Percentiles rank a stretch among this genome's conserved stretches.
phyloP scores from a whole-genome alignment of 2,797 vertebrate species.

The Anguilla pacifica region DNA sequence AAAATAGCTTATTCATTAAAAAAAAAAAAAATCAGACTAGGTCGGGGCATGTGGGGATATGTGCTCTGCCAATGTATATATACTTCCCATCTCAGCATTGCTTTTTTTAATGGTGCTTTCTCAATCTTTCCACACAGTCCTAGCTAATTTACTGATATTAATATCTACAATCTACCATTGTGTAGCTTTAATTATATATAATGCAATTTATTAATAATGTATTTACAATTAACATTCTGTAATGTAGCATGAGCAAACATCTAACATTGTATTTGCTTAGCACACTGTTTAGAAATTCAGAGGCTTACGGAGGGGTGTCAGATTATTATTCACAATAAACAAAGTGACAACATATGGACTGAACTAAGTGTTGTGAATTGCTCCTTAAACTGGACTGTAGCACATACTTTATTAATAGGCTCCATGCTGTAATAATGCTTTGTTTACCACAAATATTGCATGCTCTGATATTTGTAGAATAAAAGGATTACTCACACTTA shows the following conservation, averaged over 20 bases:
- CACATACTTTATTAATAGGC: not conserved
- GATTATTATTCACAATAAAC: not conserved
- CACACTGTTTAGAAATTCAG: not conserved
- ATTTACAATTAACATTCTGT: not conserved
- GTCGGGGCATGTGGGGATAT: too few relatives aligned
- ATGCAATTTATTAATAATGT: not conserved
- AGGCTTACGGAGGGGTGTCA: not conserved
- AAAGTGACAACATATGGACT: not conserved
- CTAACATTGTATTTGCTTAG: not conserved
- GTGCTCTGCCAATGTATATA: not conserved
- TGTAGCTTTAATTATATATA: not conserved
- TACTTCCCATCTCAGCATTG: not conserved
- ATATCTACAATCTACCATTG: not conserved
- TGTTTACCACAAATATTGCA: not conserved
- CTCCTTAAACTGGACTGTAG: not conserved
- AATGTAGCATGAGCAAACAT: not conserved
- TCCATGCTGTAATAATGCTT: not conserved
- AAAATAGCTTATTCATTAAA: too few relatives aligned
- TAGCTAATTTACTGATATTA: not conserved
- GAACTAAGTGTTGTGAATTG: not conserved
- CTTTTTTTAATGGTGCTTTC: not conserved
- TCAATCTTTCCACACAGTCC: not conserved
- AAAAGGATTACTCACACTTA: not conserved
- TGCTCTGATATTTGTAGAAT: not conserved
- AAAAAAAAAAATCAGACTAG: too few relatives aligned